Evolutionary conservation across 2,797 vertebrate genomes (phyloP).

Genomic region (Chiloscyllium punctatum): DNA sequence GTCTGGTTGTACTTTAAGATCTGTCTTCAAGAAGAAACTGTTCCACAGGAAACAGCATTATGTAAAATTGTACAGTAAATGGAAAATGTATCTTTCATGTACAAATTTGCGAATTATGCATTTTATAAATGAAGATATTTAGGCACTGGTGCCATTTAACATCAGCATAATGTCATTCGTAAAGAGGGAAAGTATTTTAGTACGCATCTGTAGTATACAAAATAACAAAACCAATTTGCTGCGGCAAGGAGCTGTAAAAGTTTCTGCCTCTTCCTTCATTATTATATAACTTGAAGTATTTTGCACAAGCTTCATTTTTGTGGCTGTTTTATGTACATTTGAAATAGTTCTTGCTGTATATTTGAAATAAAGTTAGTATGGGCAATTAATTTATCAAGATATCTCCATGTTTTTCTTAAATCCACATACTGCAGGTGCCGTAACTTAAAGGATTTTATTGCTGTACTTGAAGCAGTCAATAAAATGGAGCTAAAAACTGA

Average conservation of each 20-base stretch:
- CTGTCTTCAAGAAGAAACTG: not conserved
- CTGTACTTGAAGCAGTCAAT: not conserved
- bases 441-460: not conserved
- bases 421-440: not conserved
- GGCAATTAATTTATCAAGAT: not conserved
- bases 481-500: not conserved
- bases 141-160: constrained; percentile 4
- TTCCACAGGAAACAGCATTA: not conserved
- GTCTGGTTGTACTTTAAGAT: not conserved
- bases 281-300: not conserved
- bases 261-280: not conserved
- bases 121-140: constrained; percentile 34
- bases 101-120: not conserved
- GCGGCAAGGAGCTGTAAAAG: not conserved
- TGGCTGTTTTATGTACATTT: constrained; percentile 28
- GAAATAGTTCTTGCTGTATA: constrained; percentile 22
- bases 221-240: not conserved
- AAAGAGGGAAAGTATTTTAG: constrained; percentile 19
- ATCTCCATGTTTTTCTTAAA: not conserved
- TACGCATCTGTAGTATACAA: constrained; percentile 1
- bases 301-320: constrained; percentile 32
- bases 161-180: not conserved
- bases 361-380: constrained; percentile 35
- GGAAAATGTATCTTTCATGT: constrained; percentile 23
- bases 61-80: constrained; percentile 10